Conservation (phyloP, 2,888 invertebrate species). For the Hyposoter dolosus region DNA sequence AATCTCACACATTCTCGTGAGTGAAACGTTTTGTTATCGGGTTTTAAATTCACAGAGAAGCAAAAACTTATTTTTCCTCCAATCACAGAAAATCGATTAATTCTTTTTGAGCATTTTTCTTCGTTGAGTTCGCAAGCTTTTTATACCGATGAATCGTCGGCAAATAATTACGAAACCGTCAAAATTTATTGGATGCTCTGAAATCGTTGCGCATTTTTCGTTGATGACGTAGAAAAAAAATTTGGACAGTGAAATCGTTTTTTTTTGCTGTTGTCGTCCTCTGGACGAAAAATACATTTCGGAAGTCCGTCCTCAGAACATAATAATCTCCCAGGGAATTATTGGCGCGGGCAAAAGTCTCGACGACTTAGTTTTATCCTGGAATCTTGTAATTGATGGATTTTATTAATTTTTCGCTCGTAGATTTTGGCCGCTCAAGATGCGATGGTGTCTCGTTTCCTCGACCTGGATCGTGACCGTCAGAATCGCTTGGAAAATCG, state of each 20-base stretch:
- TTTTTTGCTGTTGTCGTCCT: neutral
- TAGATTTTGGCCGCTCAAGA: conserved; percentile 83
- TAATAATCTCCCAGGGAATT: neutral
- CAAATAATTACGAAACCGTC: too few species aligned
- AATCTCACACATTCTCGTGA: neutral
- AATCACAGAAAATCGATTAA: too few species aligned
- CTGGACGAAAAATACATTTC: neutral
- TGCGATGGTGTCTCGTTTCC: conserved; percentile 81
- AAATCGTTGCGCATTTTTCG: neutral
- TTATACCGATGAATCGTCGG: too few species aligned
- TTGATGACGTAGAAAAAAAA: neutral
- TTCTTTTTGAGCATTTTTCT: too few species aligned
- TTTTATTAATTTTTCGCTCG: conserved; percentile 12
- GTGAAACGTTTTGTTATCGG: neutral
- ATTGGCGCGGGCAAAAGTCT: neutral
- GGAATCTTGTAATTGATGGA: neutral
- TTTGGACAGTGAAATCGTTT: neutral
- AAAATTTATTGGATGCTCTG: neutral
- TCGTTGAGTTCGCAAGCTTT: too few species aligned
- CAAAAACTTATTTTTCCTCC: too few species aligned
- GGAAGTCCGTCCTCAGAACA: neutral
- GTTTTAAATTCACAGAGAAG: neutral
- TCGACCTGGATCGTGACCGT: conserved; percentile 82
- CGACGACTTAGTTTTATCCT: neutral
- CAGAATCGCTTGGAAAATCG: conserved; percentile 82